These are phyloP conservation scores for Acestrorhynchus altus DNA, from an alignment of 2,797 vertebrate genomes.

Conservation along the genomic window DNA sequence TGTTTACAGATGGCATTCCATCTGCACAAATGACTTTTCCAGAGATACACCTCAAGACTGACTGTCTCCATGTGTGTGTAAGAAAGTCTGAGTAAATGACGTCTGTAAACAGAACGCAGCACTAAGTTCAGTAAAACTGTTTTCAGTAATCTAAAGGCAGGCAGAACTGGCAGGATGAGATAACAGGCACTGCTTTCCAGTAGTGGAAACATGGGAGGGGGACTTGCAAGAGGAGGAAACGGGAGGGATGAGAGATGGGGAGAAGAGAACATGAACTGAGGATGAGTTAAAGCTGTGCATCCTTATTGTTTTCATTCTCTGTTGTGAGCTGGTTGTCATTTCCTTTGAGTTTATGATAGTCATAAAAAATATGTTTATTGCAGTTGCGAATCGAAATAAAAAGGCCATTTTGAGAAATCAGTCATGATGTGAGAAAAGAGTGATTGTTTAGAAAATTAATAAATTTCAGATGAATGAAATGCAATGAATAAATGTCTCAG, in stretches of 20 bases:
- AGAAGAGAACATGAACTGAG: neutral
- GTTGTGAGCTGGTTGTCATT: neutral
- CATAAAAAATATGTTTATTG: neutral
- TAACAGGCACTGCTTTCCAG: constrained; percentile 68
- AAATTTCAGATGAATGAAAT: neutral
- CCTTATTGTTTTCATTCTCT: constrained; percentile 13
- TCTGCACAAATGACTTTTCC: neutral
- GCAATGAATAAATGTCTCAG: neutral
- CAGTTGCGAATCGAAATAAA: neutral
- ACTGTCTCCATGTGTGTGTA: constrained; percentile 41
- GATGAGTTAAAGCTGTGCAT: constrained; percentile 4
- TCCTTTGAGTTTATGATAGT: neutral
- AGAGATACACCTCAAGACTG: neutral
- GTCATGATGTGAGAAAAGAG: neutral
- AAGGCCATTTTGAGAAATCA: neutral
- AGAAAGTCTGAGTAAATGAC: constrained; percentile 42
- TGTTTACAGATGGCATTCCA: neutral
- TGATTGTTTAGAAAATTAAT: neutral
- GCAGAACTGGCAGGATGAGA: constrained; percentile 74
- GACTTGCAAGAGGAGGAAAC: constrained; percentile 48
- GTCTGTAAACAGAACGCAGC: constrained; percentile 40
- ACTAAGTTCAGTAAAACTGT: constrained; percentile 33
- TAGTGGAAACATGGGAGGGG: constrained; percentile 64
- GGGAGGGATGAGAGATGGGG: constrained; percentile 27
- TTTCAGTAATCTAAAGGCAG: constrained; percentile 76